Evolutionary conservation across 2,888 invertebrate species (phyloP).

Genomic region (Ophraella communa): DNA sequence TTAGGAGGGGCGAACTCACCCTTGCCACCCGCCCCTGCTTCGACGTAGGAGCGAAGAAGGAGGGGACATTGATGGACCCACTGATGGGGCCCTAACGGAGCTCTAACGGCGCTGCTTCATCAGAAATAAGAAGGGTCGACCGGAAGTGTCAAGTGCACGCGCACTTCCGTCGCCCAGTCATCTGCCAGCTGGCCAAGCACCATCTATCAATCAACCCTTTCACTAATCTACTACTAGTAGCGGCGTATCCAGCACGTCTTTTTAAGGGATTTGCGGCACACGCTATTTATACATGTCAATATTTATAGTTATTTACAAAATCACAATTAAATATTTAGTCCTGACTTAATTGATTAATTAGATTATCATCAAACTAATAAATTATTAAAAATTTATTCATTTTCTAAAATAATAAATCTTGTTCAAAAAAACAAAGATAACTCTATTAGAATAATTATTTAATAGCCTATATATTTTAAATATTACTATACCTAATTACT

Average conservation of each 20-base stretch:
- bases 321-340: too few species aligned
- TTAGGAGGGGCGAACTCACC: constrained; percentile 53
- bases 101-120: constrained; percentile 48
- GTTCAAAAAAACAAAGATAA: too few species aligned
- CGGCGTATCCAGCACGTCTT: constrained; percentile 2
- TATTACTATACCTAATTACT: too few species aligned
- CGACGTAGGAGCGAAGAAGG: constrained; percentile 9
- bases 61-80: constrained; percentile 34
- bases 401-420: too few species aligned
- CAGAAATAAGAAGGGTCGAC: constrained; percentile 51
- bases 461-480: too few species aligned
- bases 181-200: constrained; percentile 35
- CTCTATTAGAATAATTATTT: too few species aligned
- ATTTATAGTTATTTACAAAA: too few species aligned
- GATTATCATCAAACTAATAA: too few species aligned
- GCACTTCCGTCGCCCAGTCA: constrained; percentile 50
- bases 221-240: constrained; percentile 24
- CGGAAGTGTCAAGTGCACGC: constrained; percentile 59
- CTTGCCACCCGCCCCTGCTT: constrained; percentile 23
- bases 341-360: too few species aligned
- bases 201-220: constrained; percentile 45
- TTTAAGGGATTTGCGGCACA: background rate
- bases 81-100: constrained; percentile 42
- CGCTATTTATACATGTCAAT: background rate
- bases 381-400: too few species aligned